Conservation (phyloP, 2,113 vertebrate species). For the Cynoglossus semilaevis region DNA sequence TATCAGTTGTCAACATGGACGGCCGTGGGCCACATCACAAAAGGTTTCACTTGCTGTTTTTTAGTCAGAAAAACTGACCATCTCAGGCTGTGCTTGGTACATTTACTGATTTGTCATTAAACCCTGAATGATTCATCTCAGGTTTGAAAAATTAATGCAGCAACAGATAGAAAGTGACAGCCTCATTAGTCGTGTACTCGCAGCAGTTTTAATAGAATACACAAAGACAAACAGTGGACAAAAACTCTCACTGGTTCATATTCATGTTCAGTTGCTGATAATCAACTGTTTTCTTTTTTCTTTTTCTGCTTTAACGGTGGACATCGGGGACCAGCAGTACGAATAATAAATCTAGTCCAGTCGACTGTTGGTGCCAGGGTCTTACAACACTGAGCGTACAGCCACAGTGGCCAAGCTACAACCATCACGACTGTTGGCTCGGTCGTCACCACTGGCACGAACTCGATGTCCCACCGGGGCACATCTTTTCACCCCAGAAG, state of each 20-base stretch:
- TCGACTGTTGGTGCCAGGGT: slow-evolving; percentile 4
- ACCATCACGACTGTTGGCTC: slow-evolving; percentile 20
- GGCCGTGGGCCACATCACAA: no score
- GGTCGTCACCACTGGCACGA: slow-evolving; percentile 12
- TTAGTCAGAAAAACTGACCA: no score
- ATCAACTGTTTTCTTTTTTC: neutral
- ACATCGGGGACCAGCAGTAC: slow-evolving; percentile 22
- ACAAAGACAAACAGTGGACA: no score
- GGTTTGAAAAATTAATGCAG: no score
- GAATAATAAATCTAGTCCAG: slow-evolving; percentile 11
- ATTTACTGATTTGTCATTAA: no score
- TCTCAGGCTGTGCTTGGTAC: no score
- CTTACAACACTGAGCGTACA: slow-evolving; percentile 11
- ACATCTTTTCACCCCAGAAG: slow-evolving; percentile 12
- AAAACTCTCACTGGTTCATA: neutral
- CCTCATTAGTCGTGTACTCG: no score
- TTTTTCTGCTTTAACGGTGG: slow-evolving; percentile 1
- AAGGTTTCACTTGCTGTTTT: no score
- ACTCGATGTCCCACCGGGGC: slow-evolving; percentile 16
- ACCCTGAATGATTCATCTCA: no score
- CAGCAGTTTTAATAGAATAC: no score
- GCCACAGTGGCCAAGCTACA: neutral
- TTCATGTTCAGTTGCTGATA: neutral
- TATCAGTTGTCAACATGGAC: no score
- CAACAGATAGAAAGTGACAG: no score